A percentile compares a stretch with the other conserved stretches of the same genome.
Evolutionary conservation across 2,113 vertebrate genomes (phyloP).

Genomic region (Choloepus hoffmanni): DNA sequence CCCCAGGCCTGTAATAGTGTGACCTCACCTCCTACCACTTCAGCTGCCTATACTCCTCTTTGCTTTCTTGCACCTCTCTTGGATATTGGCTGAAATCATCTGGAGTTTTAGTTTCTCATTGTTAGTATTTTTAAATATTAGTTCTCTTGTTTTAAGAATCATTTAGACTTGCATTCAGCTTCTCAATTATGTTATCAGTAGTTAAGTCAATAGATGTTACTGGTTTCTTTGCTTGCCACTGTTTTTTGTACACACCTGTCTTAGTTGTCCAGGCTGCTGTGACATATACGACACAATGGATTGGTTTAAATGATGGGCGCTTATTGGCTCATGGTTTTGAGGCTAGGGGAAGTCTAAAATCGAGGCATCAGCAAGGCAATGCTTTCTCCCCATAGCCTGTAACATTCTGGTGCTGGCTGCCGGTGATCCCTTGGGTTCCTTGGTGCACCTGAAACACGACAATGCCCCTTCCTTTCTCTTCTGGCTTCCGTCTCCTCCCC

Average conservation of each 20-base stretch:
- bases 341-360: too few species aligned
- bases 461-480: too few species aligned
- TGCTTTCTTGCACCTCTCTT: background rate
- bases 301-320: too few species aligned
- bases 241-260: background rate
- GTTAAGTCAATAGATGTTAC: background rate
- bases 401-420: too few species aligned
- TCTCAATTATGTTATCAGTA: background rate
- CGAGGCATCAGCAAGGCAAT: too few species aligned
- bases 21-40: background rate
- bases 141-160: background rate
- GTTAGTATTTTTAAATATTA: background rate
- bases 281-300: too few species aligned
- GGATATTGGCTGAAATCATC: background rate
- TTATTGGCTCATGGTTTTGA: too few species aligned
- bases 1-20: background rate
- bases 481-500: too few species aligned
- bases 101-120: background rate
- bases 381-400: too few species aligned
- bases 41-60: background rate
- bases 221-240: background rate
- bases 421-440: too few species aligned
- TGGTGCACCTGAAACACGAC: too few species aligned
- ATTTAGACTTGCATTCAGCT: constrained; percentile 1
- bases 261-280: too few species aligned